phyloP scores from a whole-genome alignment of 1,140 invertebrate species.

The Caenorhabditis remanei region DNA sequence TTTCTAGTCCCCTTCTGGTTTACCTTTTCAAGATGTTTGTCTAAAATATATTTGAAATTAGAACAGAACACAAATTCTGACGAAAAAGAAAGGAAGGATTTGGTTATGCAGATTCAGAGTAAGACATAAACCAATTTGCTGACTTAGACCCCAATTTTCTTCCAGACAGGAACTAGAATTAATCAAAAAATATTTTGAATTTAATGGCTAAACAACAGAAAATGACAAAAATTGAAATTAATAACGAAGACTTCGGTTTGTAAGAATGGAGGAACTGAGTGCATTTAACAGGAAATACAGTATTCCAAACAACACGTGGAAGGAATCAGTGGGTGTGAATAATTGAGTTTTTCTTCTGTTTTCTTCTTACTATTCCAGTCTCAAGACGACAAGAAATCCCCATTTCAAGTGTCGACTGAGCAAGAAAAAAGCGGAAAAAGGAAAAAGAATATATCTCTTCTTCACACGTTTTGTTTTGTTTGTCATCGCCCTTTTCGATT shows the following conservation, averaged over 20 bases:
- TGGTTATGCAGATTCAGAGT: neutral
- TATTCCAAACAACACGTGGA: neutral
- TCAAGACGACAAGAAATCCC: neutral
- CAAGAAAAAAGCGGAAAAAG: constrained; percentile 11
- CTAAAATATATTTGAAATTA: too few species aligned
- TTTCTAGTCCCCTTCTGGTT: neutral
- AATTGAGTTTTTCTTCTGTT: neutral
- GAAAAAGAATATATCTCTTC: neutral
- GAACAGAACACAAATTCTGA: neutral
- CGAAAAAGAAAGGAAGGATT: neutral
- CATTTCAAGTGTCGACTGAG: constrained; percentile 14
- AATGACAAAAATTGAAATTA: too few species aligned
- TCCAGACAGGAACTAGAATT: too few species aligned
- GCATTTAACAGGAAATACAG: neutral
- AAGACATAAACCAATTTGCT: too few species aligned
- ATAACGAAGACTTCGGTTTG: too few species aligned
- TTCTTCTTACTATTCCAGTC: neutral
- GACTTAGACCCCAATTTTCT: too few species aligned
- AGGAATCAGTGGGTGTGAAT: neutral
- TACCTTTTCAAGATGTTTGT: too few species aligned
- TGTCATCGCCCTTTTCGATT: constrained; percentile 14
- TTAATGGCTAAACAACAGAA: too few species aligned
- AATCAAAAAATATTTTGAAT: too few species aligned
- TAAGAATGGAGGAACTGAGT: neutral
- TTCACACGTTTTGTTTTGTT: constrained; percentile 53